These are phyloP conservation scores for Phoxinus dragarum DNA, from an alignment of 2,797 vertebrate species.

Conservation along the genomic window DNA sequence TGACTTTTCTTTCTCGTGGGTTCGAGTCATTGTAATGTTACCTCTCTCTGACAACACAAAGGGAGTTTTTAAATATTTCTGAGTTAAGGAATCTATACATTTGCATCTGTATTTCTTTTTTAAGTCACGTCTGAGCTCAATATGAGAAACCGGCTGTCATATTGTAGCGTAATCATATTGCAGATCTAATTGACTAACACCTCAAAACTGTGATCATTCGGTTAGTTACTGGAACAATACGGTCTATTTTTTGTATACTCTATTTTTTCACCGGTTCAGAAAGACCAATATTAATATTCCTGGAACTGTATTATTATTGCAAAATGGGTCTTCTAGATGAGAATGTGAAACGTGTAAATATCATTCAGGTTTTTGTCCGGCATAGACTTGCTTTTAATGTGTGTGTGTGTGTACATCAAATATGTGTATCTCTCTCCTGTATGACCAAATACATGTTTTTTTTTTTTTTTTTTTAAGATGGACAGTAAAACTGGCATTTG, in stretches of 20 bases:
- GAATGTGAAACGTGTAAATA: constrained; percentile 76
- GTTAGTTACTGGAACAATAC: constrained; percentile 57
- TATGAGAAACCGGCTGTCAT: neutral
- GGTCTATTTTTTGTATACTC: constrained; percentile 57
- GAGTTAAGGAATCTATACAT: neutral
- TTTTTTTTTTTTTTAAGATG: neutral
- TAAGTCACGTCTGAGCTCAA: neutral
- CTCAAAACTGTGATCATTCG: constrained; percentile 59
- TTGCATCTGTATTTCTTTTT: neutral
- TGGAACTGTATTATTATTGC: constrained; percentile 73
- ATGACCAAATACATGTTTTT: constrained; percentile 71
- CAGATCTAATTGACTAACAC: constrained; percentile 44
- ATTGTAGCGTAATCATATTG: neutral
- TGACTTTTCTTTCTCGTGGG: neutral
- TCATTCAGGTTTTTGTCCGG: constrained; percentile 65
- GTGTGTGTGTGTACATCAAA: constrained; percentile 51
- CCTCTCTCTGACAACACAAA: neutral
- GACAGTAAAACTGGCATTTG: constrained; percentile 76
- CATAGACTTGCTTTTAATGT: constrained; percentile 62
- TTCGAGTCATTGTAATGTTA: neutral
- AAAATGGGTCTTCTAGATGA: constrained; percentile 64
- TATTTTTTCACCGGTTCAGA: constrained; percentile 61
- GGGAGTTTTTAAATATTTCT: neutral
- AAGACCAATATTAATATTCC: constrained; percentile 50
- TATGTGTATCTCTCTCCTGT: constrained; percentile 65